These are phyloP conservation scores for Hemiprocne comata DNA, from an alignment of 2,113 vertebrate genomes.

Conservation along the genomic window DNA sequence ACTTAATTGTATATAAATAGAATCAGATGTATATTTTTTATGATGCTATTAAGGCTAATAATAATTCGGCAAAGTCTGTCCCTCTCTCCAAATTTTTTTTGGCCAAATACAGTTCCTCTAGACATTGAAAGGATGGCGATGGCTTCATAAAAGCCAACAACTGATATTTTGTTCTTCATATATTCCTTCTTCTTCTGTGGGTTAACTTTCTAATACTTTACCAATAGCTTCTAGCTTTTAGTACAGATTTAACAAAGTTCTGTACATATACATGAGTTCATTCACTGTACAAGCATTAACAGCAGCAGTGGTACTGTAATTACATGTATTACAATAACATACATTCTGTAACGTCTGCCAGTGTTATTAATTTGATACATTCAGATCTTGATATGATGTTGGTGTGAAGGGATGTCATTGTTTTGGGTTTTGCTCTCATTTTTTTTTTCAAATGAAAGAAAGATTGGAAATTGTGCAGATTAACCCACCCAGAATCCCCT, in stretches of 20 bases:
- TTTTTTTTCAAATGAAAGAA: conserved; percentile 28
- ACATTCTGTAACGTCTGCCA: conserved; percentile 17
- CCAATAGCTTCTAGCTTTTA: conserved; percentile 3
- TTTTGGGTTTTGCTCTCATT: not conserved
- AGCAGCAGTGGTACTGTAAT: conserved; percentile 9
- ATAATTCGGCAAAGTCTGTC: conserved; percentile 24
- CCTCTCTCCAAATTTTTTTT: conserved; percentile 22
- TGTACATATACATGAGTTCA: conserved; percentile 4
- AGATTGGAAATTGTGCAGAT: conserved; percentile 59
- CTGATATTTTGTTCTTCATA: conserved; percentile 3
- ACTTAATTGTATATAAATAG: conserved; percentile 75
- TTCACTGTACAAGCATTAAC: conserved; percentile 28
- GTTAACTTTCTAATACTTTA: conserved; percentile 63
- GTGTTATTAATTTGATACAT: conserved; percentile 23
- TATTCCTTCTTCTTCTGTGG: conserved; percentile 18
- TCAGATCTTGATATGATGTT: not conserved
- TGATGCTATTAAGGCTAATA: conserved; percentile 68
- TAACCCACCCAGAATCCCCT: conserved; percentile 47
- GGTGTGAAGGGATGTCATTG: not conserved
- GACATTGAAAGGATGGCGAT: not conserved
- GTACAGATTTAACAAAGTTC: conserved; percentile 6
- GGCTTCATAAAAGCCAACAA: not conserved
- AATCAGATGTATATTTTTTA: conserved; percentile 45
- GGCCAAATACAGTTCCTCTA: not conserved
- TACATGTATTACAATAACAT: conserved; percentile 29